phyloP scores from a whole-genome alignment of 2,888 invertebrate genomes.

The Mythimna pallens region DNA sequence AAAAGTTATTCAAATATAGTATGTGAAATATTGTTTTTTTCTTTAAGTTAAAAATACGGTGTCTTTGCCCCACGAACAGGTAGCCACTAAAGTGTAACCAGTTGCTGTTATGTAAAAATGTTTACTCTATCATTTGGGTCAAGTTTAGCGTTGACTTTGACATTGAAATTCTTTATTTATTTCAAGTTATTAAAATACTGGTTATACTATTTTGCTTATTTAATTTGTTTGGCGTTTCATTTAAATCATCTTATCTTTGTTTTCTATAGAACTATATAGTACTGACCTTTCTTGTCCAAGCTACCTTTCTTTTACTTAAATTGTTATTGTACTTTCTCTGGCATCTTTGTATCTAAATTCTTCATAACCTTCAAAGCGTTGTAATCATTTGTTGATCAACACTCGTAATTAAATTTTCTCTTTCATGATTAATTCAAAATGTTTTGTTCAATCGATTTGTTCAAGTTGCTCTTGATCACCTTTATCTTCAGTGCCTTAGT shows the following conservation, averaged over 20 bases:
- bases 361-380: conserved; percentile 41
- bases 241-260: conserved; percentile 12
- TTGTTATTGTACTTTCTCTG: conserved; percentile 46
- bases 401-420: conserved; percentile 37
- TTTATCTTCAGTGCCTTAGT: neutral
- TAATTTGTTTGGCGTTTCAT: conserved; percentile 8
- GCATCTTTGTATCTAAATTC: conserved; percentile 16
- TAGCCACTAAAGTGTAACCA: conserved; percentile 46
- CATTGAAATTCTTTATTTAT: conserved; percentile 56
- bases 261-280: conserved; percentile 11
- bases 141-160: conserved; percentile 70
- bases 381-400: conserved; percentile 18
- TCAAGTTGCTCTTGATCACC: neutral
- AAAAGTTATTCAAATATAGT: no score
- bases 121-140: conserved; percentile 73
- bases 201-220: conserved; percentile 16
- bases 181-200: conserved; percentile 29
- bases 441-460: conserved; percentile 2
- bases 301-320: conserved; percentile 22
- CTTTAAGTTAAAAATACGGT: neutral
- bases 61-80: conserved; percentile 9
- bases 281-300: conserved; percentile 13
- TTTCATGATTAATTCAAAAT: conserved; percentile 8
- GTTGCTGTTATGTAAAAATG: conserved; percentile 71
- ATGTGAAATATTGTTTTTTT: neutral